Conservation (phyloP, 1,140 invertebrate genomes). For the Plodia interpunctella region DNA sequence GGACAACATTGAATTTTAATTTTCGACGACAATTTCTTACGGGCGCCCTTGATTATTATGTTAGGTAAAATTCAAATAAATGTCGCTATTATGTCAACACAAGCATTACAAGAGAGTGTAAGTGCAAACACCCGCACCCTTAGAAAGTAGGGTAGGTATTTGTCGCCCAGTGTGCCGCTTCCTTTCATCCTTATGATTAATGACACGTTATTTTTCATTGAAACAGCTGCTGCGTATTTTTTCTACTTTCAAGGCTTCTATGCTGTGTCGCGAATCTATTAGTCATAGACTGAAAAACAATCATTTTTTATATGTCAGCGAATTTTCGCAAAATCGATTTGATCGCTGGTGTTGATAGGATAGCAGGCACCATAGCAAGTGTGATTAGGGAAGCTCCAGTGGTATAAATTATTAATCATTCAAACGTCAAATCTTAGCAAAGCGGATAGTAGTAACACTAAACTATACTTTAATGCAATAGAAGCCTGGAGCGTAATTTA, state of each 20-base stretch:
- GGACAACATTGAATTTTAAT: no score
- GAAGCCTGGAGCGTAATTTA: no score
- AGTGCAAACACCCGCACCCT: constrained; percentile 43
- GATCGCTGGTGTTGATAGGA: no score
- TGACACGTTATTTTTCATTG: constrained; percentile 66
- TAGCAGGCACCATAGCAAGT: no score
- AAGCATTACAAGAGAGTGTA: constrained; percentile 20
- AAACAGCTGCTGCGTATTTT: constrained; percentile 68
- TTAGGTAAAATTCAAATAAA: background rate
- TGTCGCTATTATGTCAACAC: background rate
- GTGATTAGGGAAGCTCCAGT: no score
- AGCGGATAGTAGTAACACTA: no score
- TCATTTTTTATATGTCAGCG: background rate
- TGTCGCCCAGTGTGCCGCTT: constrained; percentile 49
- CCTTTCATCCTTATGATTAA: constrained; percentile 65
- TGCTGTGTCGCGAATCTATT: constrained; percentile 60
- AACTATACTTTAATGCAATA: no score
- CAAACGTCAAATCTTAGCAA: no score
- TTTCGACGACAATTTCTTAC: no score
- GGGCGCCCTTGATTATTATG: no score
- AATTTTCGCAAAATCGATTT: no score
- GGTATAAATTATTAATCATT: no score
- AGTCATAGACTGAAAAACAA: constrained; percentile 56
- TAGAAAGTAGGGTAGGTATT: constrained; percentile 57
- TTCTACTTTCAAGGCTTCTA: constrained; percentile 59